Evolutionary conservation across 2,888 invertebrate species (phyloP), one percentile per base, ranked within the genome.

Genomic region (Dryobota labecula): DNA sequence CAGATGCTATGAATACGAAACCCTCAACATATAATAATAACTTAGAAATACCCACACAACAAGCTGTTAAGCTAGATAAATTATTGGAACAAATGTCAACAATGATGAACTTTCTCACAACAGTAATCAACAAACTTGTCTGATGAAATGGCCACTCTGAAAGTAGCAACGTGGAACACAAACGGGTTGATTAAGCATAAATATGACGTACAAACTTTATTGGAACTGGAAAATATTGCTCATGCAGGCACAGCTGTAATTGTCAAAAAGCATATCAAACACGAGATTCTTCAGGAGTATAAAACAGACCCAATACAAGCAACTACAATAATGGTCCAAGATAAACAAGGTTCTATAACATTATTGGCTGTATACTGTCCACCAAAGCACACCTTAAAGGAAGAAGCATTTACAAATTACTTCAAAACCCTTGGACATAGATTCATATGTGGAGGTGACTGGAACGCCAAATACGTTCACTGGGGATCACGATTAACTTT

Each of bases 391-490:
- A 63, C 27, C n/a, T 2, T 71, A n/a, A 53, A 30, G 18, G 63
- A 64, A 36, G 33, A 68, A 9, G 3, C 1, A 27, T 60, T 60
- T 11, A 54, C 33, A 30, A 18, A 24, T 8, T 61, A 8, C 24
- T 61, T 54, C 18, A 61, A 43, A 53, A 68, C 33, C 8, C 33
- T 68, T 30, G 53, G 53, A 8, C 33, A n/a, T 1, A 60, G 60
- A 36, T 68, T 60, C 33, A 49, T 78, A 36, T 65, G 65, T 62
- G 73, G 64, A 15, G 78, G 72, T 0, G 74, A 72, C 38, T 75
- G 70, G 74, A 78, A 75, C n/a, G 69, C 68, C 4, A 72, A 75
- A 66, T 62, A 70, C 20, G n/a, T 57, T 13, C 24, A 27, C 33
- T 77, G 73, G 71, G 71, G 68, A 8, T 76, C 71, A 6, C 45